Base-by-base conservation (phyloP, 1,140 invertebrate genomes). In the Drosophila bifasciata region DNA sequence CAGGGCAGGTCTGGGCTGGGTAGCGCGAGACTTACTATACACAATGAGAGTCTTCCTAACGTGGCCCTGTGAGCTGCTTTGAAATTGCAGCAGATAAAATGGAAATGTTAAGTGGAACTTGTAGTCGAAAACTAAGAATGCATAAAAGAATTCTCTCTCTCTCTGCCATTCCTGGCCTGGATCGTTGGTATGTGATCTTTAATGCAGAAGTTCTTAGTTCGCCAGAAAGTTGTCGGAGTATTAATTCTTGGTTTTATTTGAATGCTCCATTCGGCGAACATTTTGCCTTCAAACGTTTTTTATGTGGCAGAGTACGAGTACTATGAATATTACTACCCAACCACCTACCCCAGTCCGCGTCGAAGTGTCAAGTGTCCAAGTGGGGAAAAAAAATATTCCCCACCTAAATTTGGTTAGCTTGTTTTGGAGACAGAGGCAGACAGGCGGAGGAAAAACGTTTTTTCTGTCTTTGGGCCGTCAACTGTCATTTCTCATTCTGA, bases 141-240 rank as follows among this genome's bases (percentile, higher is more conserved):
- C 70, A 75, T 70, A 66, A 73, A 50, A 51, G 49, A 19, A 72
- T 49, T 63, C 40, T 19, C 67, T 41, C 32, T 55, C 67, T n/a
- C n/a, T n/a, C n/a, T n/a, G n/a, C n/a, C n/a, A n/a, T n/a, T n/a
- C 49, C 56, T 52, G 58, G 69, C 73, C 19, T 19, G 0, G 19
- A 2, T 59, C 55, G 32, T 66, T 79, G 67, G 66, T 62, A 76
- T 80, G 60, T 80, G 70, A 81, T 81, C 75, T 76, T 76, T 62
- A 76, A 43, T 69, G 63, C 70, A 79, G 79, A 84, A 74, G 66
- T 72, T 79, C 21, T 60, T 56, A 41, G 50, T 15, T 59, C 19
- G 52, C 62, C 58, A 76, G 44, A 59, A 51, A 70, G 57, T 74
- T 43, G 19, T 19, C 19, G 28, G 59, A 59, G 68, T 67, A 73